phyloP scores from a whole-genome alignment of 2,797 vertebrate genomes.

The Siniperca scherzeri region DNA sequence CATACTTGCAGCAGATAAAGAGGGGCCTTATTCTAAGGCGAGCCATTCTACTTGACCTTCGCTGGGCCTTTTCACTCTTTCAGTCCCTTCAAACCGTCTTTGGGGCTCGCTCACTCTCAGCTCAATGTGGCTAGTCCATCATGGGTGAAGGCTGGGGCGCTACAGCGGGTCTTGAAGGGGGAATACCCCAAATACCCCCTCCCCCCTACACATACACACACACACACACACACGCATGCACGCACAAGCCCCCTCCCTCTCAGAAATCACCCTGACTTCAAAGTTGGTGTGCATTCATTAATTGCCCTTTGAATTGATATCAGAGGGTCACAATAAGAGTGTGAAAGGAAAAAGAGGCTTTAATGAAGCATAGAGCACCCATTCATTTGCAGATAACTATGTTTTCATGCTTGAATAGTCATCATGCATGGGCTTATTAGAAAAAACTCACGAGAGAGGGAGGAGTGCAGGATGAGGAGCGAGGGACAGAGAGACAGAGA shows the following conservation, averaged over 20 bases:
- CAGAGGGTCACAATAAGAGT: slow-evolving; percentile 99
- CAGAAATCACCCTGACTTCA: slow-evolving; percentile 92
- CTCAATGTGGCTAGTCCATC: slow-evolving; percentile 95
- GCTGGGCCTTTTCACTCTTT: slow-evolving; percentile 95
- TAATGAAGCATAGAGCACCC: slow-evolving; percentile 97
- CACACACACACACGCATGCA: slow-evolving; percentile 28
- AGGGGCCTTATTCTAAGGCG: slow-evolving; percentile 94
- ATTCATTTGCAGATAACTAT: slow-evolving; percentile 99
- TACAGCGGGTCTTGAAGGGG: slow-evolving; percentile 66
- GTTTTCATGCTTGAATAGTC: slow-evolving; percentile 95
- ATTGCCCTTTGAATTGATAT: slow-evolving; percentile 99
- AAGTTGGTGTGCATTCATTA: slow-evolving; percentile 99
- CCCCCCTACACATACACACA: slow-evolving; percentile 26
- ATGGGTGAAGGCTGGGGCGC: slow-evolving; percentile 85
- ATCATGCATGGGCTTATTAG: slow-evolving; percentile 83
- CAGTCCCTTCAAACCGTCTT: slow-evolving; percentile 96
- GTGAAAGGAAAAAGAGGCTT: slow-evolving; percentile 97
- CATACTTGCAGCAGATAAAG: slow-evolving; percentile 97
- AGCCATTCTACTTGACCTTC: slow-evolving; percentile 99
- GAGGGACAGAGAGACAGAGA: slow-evolving; percentile 57
- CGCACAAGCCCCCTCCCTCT: slow-evolving; percentile 60
- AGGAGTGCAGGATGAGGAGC: slow-evolving; percentile 57
- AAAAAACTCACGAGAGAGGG: slow-evolving; percentile 84
- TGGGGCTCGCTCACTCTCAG: slow-evolving; percentile 86
- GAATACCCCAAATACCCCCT: slow-evolving; percentile 73